Base-by-base conservation (phyloP, 1,140 invertebrate genomes). In the Magallana gigas region DNA sequence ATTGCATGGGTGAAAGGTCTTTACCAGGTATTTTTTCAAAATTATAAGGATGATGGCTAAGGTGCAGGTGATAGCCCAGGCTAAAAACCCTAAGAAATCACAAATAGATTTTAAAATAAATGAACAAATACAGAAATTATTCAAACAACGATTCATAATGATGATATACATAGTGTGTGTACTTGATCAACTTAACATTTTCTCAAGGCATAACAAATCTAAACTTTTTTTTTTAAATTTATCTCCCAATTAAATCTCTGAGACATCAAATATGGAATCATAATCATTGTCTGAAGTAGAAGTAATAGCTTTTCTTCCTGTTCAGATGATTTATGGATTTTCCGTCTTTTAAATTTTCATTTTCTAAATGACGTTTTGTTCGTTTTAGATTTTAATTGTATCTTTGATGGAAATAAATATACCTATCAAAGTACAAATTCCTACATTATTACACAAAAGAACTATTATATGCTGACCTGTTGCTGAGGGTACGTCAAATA, bases 381-480 rank as follows among this genome's bases (percentile, higher is more conserved):
- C 76, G 8, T 18, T 29, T 81, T 81, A 29, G 23, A 81, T 81
- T 81, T 81, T 81, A 81, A 81, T 81, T 81, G 76, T 8, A 81
- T 81, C 76, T 81, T 81, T 48, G 76, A 81, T 81, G 76, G 76
- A 81, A 81, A 81, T 81, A 29, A 81, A 81, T 81, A 23, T 81
- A 81, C 76, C 23, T 23, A 23, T 23, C 23, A 23, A 81, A 81
- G 29, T 81, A 64, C 60, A 64, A 64, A 71, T 71, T 9, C 64
- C 64, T 71, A 71, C 29, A 71, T 71, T 71, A 71, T 36, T 71
- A 23, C 64, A 71, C 64, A 71, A 3, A 9, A 71, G 64, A 23
- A 71, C 23, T 18, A 71, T 71, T 71, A 71, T 23, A 71, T 23
- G 64, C 64, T 71, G 18, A 18, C 64, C 64, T 71, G 64, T 23